phyloP scores from a whole-genome alignment of 2,797 vertebrate species.

The Anguilla pacifica region DNA sequence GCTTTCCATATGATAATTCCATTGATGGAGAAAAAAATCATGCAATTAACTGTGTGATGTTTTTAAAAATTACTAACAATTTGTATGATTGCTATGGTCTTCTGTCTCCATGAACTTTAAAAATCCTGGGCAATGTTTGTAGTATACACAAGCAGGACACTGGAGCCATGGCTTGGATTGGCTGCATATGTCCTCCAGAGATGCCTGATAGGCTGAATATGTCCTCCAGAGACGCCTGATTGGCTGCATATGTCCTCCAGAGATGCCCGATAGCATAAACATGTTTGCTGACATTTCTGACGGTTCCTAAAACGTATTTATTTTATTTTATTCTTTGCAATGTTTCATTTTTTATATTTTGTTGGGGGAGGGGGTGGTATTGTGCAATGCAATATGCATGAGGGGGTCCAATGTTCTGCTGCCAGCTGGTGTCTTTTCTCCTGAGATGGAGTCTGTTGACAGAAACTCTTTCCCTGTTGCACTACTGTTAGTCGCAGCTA shows the following conservation, averaged over 20 bases:
- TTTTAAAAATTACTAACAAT: neutral
- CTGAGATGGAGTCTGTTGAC: conserved; percentile 61
- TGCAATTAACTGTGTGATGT: neutral
- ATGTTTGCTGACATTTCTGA: too few relatives aligned
- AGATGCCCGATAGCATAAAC: neutral
- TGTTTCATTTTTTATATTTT: neutral
- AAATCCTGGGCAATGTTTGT: neutral
- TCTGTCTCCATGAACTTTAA: neutral
- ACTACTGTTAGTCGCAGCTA: conserved; percentile 88
- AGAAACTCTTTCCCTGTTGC: conserved; percentile 95
- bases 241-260: neutral
- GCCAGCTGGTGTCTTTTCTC: neutral
- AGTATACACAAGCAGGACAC: neutral
- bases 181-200: neutral
- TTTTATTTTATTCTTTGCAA: neutral
- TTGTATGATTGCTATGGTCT: neutral
- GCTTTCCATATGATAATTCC: neutral
- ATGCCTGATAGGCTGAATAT: neutral
- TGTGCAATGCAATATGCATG: neutral
- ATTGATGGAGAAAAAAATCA: neutral
- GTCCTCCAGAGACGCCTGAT: neutral
- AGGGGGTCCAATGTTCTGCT: neutral
- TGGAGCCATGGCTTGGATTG: neutral
- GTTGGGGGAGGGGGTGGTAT: neutral
- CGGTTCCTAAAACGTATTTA: too few relatives aligned